Conservation (phyloP, 2,888 invertebrate genomes). For the Eupithecia inturbata region DNA sequence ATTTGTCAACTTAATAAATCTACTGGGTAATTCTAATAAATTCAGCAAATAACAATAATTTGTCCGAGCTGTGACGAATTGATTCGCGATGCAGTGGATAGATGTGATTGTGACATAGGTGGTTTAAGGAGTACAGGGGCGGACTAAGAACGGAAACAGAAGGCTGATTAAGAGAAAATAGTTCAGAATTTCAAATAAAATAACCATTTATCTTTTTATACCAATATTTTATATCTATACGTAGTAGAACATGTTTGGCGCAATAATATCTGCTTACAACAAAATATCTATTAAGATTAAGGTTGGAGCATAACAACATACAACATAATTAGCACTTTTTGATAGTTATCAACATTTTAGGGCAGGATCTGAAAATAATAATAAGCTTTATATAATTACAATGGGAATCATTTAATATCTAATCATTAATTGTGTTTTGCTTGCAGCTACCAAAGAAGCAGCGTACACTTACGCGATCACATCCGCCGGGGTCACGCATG, state of each 20-base stretch:
- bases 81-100: slow-evolving; percentile 21
- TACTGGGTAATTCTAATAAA: slow-evolving; percentile 23
- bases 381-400: background rate
- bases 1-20: slow-evolving; percentile 15
- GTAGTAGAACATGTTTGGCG: no score
- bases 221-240: no score
- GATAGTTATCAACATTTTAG: background rate
- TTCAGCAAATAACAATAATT: slow-evolving; percentile 28
- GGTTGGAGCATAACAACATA: no score
- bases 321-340: background rate
- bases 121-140: slow-evolving; percentile 1
- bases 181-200: background rate
- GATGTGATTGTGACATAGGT: slow-evolving; percentile 29
- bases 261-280: no score
- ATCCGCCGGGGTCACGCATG: slow-evolving; percentile 96
- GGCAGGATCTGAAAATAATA: no score
- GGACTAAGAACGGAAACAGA: background rate
- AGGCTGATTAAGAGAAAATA: background rate
- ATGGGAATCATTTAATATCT: background rate
- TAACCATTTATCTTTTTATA: background rate
- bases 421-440: background rate
- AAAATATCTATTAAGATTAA: no score
- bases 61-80: slow-evolving; percentile 15
- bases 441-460: slow-evolving; percentile 94
- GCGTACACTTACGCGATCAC: slow-evolving; percentile 97